phyloP scores from a whole-genome alignment of 2,113 vertebrate genomes.

The Balaeniceps rex region DNA sequence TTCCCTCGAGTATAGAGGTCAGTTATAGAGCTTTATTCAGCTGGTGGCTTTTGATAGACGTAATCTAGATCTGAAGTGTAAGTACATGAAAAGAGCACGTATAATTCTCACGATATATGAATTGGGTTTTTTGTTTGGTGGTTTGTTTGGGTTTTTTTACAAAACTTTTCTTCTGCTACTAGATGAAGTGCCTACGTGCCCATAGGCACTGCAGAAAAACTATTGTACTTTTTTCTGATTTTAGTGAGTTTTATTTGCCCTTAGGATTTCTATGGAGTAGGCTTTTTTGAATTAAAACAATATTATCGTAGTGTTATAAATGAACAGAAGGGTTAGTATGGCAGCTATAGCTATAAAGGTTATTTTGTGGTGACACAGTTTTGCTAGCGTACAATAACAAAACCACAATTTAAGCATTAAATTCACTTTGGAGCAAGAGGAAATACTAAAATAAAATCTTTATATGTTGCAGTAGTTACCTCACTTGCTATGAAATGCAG shows the following conservation, averaged over 20 bases:
- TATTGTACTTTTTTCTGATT: neutral
- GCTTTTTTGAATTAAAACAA: neutral
- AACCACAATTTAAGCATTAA: neutral
- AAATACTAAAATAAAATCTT: neutral
- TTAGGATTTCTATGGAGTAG: neutral
- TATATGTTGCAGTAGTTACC: neutral
- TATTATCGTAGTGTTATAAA: neutral
- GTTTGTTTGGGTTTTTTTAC: neutral
- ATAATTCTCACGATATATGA: neutral
- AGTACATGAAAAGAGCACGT: neutral
- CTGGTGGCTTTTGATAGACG: neutral
- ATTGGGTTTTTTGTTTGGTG: neutral
- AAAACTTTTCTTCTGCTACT: neutral
- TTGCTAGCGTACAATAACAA: neutral
- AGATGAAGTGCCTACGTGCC: neutral
- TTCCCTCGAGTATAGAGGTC: neutral
- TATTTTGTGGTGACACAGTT: neutral
- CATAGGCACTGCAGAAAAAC: neutral
- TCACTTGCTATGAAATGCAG: neutral
- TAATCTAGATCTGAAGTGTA: neutral
- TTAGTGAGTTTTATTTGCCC: neutral
- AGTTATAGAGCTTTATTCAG: neutral
- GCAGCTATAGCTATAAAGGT: neutral
- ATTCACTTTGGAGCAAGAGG: neutral
- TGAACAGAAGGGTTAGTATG: neutral